Evolutionary conservation across 1,140 invertebrate genomes (phyloP).

Genomic region (Daktulosphaira vitifoliae): DNA sequence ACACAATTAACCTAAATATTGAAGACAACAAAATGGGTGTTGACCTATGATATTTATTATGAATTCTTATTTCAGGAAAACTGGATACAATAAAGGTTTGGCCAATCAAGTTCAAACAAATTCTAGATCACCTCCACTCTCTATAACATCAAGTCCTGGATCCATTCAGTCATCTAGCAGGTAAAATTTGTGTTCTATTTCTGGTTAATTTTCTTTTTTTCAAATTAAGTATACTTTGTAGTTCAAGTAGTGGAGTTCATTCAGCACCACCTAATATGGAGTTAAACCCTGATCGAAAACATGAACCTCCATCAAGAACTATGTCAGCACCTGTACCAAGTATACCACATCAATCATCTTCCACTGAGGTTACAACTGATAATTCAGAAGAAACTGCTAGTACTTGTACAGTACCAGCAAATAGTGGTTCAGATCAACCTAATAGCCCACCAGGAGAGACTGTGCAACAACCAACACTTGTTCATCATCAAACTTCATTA

Average conservation of each 20-base stretch:
- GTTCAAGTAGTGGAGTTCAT: conserved; percentile 26
- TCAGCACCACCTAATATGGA: conserved; percentile 26
- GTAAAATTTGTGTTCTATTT: neutral
- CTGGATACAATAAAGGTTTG: conserved; percentile 12
- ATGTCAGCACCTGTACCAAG: conserved; percentile 23
- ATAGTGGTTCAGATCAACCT: conserved; percentile 18
- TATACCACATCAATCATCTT: conserved; percentile 6
- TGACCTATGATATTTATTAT: too few relatives aligned
- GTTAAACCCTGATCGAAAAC: neutral
- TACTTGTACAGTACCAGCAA: conserved; percentile 27
- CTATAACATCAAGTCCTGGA: conserved; percentile 22
- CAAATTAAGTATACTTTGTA: too few relatives aligned
- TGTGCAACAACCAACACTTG: conserved; percentile 6
- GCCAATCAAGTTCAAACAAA: conserved; percentile 28
- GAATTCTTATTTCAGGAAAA: conserved; percentile 26
- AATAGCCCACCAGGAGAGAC: conserved; percentile 20
- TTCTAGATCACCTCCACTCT: conserved; percentile 21
- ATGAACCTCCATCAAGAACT: neutral
- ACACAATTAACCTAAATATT: too few relatives aligned
- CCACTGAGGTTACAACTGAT: conserved; percentile 20
- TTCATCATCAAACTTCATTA: conserved; percentile 38
- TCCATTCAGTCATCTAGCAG: conserved; percentile 25
- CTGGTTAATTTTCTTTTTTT: too few relatives aligned
- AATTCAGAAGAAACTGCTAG: conserved; percentile 27
- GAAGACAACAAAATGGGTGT: too few relatives aligned